These are phyloP conservation scores for Glaucomys volans DNA, from an alignment of 2,113 vertebrate species.

Conservation along the genomic window DNA sequence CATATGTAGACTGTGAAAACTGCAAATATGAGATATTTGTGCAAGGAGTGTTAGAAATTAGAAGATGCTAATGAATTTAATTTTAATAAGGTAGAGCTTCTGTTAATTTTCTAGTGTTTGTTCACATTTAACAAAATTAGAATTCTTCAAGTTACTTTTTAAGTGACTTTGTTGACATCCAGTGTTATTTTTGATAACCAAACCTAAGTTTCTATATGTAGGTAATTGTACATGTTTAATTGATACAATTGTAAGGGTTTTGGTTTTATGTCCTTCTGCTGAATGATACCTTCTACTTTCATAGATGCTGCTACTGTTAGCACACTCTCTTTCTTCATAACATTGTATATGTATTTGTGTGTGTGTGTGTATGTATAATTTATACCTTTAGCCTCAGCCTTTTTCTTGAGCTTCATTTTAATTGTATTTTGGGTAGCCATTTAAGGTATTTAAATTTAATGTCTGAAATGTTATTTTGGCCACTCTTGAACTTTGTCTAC, in stretches of 20 bases:
- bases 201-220: not conserved
- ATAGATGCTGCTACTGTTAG: not conserved
- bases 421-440: not conserved
- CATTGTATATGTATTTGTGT: not conserved
- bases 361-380: not conserved
- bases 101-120: conserved; percentile 32
- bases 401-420: conserved; percentile 16
- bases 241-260: not conserved
- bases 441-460: not conserved
- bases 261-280: not conserved
- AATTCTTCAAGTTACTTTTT: conserved; percentile 38
- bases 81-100: conserved; percentile 8
- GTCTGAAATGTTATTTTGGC: not conserved
- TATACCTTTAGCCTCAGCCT: not conserved
- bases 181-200: not conserved
- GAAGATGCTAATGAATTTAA: not conserved
- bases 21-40: conserved; percentile 16
- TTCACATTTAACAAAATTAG: conserved; percentile 23
- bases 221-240: conserved; percentile 23
- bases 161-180: conserved; percentile 39
- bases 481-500: not conserved
- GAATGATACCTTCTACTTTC: not conserved
- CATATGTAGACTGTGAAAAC: not conserved
- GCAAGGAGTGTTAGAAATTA: not conserved
- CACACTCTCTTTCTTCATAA: not conserved